Conservation (phyloP, 2,888 invertebrate genomes). For the Aleiodes alternator region DNA sequence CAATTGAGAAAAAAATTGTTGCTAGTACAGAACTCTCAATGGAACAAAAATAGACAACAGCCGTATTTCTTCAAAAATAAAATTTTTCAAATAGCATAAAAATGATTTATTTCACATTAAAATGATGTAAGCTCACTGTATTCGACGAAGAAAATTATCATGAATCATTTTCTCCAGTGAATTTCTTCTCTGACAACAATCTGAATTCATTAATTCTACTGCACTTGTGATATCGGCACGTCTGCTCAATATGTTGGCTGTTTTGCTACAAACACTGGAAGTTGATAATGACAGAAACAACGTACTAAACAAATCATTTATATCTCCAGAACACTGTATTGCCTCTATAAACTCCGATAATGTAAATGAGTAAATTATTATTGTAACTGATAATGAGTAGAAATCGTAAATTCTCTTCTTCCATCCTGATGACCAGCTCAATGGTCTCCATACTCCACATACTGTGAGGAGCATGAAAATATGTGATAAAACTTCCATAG, state of each 20-base stretch:
- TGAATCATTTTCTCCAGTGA: not conserved
- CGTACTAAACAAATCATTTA: not conserved
- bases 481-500: no score
- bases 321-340: slow-evolving; percentile 7
- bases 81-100: no score
- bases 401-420: not conserved
- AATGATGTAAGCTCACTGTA: no score
- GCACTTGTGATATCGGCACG: slow-evolving; percentile 23
- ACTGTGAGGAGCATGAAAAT: slow-evolving; percentile 21
- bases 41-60: not conserved
- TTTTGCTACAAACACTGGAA: slow-evolving; percentile 42
- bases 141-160: no score
- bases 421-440: slow-evolving; percentile 40
- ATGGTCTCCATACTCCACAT: slow-evolving; percentile 46
- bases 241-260: slow-evolving; percentile 27
- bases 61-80: slow-evolving; percentile 8
- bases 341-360: slow-evolving; percentile 9
- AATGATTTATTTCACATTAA: no score
- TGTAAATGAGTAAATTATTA: slow-evolving; percentile 6
- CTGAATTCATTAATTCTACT: not conserved
- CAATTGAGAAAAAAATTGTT: not conserved
- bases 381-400: not conserved
- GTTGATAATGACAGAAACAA: not conserved
- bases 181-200: no score
- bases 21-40: not conserved